These are phyloP conservation scores for Strix uralensis DNA, from an alignment of 2,113 vertebrate genomes.

Conservation along the genomic window DNA sequence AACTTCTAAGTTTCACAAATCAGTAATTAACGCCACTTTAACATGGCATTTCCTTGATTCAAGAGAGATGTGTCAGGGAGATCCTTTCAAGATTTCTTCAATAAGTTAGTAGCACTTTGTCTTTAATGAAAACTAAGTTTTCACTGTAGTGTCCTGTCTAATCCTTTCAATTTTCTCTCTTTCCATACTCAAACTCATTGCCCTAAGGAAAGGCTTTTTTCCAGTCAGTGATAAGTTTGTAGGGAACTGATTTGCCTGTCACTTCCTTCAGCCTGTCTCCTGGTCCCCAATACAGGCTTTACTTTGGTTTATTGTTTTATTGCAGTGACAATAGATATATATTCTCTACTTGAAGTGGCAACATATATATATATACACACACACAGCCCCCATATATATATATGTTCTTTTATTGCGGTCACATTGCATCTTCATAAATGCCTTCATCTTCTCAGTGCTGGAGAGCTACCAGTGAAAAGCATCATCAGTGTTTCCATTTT, in stretches of 20 bases:
- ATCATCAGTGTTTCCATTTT: not conserved
- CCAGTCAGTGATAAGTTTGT: not conserved
- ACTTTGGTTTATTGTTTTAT: not conserved
- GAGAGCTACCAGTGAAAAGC: not conserved
- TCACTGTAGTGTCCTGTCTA: not conserved
- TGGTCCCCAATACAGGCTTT: not conserved
- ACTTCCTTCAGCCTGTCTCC: not conserved
- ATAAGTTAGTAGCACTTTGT: not conserved
- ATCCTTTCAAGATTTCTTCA: not conserved
- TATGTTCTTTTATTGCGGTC: not conserved
- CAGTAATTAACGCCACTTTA: not conserved
- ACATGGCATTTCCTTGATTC: not conserved
- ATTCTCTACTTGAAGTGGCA: not conserved
- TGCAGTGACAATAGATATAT: not conserved
- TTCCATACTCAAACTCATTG: not conserved
- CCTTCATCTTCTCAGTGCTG: not conserved
- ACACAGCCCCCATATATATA: too few relatives aligned
- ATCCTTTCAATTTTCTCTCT: not conserved
- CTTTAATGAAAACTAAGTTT: not conserved
- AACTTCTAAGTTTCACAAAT: not conserved
- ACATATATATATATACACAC: rapidly evolving
- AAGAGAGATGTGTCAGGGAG: not conserved
- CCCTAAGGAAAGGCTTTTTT: not conserved
- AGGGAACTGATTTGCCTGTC: not conserved
- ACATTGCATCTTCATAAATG: not conserved